Base-by-base conservation (phyloP, 2,888 invertebrate genomes). In the Melanostoma mellinum region DNA sequence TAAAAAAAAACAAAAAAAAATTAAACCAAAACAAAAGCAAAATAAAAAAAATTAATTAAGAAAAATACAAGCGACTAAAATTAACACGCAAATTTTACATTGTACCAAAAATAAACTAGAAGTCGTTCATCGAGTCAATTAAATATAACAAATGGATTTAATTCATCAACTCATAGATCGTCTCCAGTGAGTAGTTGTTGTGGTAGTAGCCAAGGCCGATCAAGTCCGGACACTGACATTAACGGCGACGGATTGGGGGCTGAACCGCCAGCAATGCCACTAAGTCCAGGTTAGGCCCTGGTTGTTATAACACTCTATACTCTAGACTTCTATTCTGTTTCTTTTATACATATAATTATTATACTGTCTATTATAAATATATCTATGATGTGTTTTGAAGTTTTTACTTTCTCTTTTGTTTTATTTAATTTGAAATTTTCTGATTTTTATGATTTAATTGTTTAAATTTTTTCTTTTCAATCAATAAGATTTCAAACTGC, bases 161-260 rank as follows among this genome's bases (percentile, higher is more conserved):
- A 89, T 90, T 90, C 91, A 89, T 88, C 91, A 89, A 90, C 91
- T 88, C 90, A 90, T 90, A 90, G 91, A 89, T 91, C 91, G 88
- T 91, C 91, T 87, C 91, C 91, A 88, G 91, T 91, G 89, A 91
- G 91, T 91, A 91, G 91, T 91, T 91, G 91, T 91, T 91, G 91
- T 90, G 91, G 91, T 90, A 91, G 90, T 90, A 91, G 91, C 90
- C 91, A 91, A 87, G 91, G 90, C 85, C 90, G 91, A 87, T 91
- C 91, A 88, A 91, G 91, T 90, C 91, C 91, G 86, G 91, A 91
- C 87, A 89, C 88, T 88, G 91, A 91, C 89, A 78, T 86, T 61
- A 81, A 86, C 85, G 86, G 86, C 85, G 87, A 87, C 81, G 86
- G 86, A 86, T 88, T 88, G 86, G 89, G 88, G 84, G 55, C 79